These are phyloP conservation scores for Poecilus cupreus DNA, from an alignment of 2,888 invertebrate species.

Conservation along the genomic window DNA sequence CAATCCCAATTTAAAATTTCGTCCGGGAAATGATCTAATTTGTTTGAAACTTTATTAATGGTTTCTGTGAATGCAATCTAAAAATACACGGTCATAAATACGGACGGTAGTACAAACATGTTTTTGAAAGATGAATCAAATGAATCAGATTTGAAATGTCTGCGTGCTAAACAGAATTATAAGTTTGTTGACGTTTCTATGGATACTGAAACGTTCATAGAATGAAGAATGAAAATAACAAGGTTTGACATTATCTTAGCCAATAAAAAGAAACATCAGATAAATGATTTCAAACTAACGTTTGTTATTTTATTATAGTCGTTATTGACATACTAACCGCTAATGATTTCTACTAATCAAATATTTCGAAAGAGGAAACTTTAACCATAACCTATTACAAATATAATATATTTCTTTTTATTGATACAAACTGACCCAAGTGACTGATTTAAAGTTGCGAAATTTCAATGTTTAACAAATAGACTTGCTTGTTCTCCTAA, in stretches of 20 bases:
- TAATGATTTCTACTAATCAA: not conserved
- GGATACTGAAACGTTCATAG: not conserved
- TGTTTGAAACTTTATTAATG: conserved; percentile 34
- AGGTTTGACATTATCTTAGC: not conserved
- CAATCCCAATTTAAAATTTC: conserved; percentile 25
- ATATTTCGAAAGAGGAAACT: conserved; percentile 10
- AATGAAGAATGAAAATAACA: not conserved
- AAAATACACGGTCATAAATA: conserved; percentile 10
- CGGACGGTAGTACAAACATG: conserved; percentile 3
- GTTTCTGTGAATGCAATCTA: conserved; percentile 22
- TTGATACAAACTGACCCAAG: no score
- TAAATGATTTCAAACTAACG: not conserved
- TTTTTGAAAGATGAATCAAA: conserved; percentile 34
- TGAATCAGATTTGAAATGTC: not conserved
- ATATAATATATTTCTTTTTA: no score
- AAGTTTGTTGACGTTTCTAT: conserved; percentile 26
- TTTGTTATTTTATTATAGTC: not conserved
- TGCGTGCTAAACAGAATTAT: not conserved
- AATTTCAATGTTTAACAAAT: no score
- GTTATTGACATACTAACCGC: conserved; percentile 16
- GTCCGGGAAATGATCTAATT: conserved; percentile 28
- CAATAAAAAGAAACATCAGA: not conserved
- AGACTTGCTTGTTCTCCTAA: no score
- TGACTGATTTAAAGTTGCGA: no score
- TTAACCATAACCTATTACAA: not conserved